Conservation (phyloP, 2,113 vertebrate genomes). For the Phrynosoma blainvillii region DNA sequence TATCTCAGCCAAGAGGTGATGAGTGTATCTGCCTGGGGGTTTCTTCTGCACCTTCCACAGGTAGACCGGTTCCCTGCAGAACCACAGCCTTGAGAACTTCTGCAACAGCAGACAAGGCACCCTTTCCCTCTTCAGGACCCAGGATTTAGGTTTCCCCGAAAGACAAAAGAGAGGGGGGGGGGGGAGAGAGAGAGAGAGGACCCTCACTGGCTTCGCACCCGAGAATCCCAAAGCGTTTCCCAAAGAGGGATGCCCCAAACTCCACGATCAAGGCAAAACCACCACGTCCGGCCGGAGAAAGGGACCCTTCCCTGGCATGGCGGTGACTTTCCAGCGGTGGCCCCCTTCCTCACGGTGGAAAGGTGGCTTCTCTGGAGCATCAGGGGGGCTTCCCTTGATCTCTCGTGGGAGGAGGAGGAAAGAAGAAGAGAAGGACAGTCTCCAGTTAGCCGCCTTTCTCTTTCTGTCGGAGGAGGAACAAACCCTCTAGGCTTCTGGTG, state of each 20-base stretch:
- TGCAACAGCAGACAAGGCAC: background rate
- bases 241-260: background rate
- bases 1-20: conserved; percentile 7
- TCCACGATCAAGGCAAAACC: background rate
- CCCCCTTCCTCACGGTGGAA: too few relatives aligned
- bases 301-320: background rate
- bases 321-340: background rate
- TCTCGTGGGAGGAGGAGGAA: background rate
- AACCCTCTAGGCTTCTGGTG: background rate
- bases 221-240: background rate
- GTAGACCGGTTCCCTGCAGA: too few relatives aligned
- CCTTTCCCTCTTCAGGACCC: too few relatives aligned
- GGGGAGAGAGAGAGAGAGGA: background rate
- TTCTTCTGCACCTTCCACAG: conserved; percentile 20
- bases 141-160: background rate
- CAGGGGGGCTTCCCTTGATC: conserved; percentile 47
- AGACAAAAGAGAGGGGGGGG: background rate
- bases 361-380: conserved; percentile 27
- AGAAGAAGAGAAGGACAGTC: background rate
- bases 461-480: background rate
- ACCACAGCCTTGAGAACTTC: too few relatives aligned
- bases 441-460: background rate
- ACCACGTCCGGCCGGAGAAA: background rate
- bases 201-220: accelerated
- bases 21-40: conserved; percentile 4